Evolutionary conservation across 2,113 vertebrate genomes (phyloP), one percentile per base, ranked within the genome.

Genomic region (Sylvilagus bachmani): DNA sequence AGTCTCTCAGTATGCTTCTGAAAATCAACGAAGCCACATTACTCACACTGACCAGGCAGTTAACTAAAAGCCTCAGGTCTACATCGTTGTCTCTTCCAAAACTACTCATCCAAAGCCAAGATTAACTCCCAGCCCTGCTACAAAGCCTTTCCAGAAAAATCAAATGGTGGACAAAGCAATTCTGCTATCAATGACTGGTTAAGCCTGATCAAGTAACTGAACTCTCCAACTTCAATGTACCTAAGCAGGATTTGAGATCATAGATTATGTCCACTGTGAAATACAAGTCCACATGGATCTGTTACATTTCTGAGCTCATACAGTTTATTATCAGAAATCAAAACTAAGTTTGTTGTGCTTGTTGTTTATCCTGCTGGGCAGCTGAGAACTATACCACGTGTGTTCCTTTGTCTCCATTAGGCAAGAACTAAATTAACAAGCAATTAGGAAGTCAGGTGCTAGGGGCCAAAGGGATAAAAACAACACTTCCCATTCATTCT

Each of bases 351-450:
- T 92, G 33, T 74, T 67, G 25, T 51, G 78, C 44, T 71, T 89
- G 64, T 29, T 14, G 10, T 89, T 94, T 95, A 62, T 77, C 36
- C 75, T 95, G 12, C 27, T 38, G 17, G 64, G 69, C 29, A 73
- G 75, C 31, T 94, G 22, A 61, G 79, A 91, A 86, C 49, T 62
- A 64, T 17, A 14, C 55, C 69, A 80, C 73, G 66, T 3, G 13
- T 74, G 90, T 58, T 83, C 77, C 73, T 51, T 29, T 92, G 38
- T 82, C 55, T 77, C 61, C 38, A 81, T 84, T 74, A 94, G 80
- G 84, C 92, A 94, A 29, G 91, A 95, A 97, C 44, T 86, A 89
- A 89, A 88, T 90, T 81, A 94, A 67, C 1, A 91, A 38, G 58
- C 78, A 86, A 84, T 97, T 86, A 93, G 74, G 64, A 69, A 90